These are phyloP conservation scores for Cebus imitator DNA, from an alignment of 2,113 vertebrate genomes.

Conservation along the genomic window DNA sequence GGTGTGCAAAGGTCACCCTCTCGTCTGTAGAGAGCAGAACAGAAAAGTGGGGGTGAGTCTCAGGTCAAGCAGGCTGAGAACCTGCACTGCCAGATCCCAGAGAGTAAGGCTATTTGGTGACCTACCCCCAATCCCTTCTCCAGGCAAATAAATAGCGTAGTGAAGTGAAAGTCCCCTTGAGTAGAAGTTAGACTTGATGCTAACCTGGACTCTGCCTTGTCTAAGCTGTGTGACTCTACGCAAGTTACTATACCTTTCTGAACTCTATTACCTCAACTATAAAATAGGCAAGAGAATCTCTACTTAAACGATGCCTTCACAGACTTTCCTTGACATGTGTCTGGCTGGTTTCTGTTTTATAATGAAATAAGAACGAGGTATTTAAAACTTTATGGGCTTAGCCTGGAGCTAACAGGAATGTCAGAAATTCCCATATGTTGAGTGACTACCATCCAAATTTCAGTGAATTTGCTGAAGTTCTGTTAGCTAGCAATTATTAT, in stretches of 20 bases:
- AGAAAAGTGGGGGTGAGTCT: neutral
- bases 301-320: neutral
- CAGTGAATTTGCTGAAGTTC: slow-evolving; percentile 5
- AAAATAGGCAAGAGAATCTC: neutral
- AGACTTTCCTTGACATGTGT: neutral
- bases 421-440: neutral
- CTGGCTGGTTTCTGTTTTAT: neutral
- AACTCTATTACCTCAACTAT: neutral
- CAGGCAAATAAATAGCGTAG: neutral
- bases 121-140: neutral
- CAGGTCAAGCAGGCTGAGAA: neutral
- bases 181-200: neutral
- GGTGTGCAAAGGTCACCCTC: neutral
- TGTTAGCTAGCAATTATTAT: slow-evolving; percentile 40
- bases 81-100: neutral
- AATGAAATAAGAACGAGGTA: slow-evolving; percentile 3
- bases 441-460: slow-evolving; percentile 3
- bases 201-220: neutral
- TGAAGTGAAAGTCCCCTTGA: neutral
- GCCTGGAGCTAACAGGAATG: slow-evolving; percentile 3
- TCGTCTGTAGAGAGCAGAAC: neutral
- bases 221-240: slow-evolving; percentile 8
- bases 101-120: neutral
- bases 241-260: slow-evolving; percentile 29
- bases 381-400: slow-evolving; percentile 35